phyloP scores from a whole-genome alignment of 2,113 vertebrate genomes.

The Sceloporus undulatus region DNA sequence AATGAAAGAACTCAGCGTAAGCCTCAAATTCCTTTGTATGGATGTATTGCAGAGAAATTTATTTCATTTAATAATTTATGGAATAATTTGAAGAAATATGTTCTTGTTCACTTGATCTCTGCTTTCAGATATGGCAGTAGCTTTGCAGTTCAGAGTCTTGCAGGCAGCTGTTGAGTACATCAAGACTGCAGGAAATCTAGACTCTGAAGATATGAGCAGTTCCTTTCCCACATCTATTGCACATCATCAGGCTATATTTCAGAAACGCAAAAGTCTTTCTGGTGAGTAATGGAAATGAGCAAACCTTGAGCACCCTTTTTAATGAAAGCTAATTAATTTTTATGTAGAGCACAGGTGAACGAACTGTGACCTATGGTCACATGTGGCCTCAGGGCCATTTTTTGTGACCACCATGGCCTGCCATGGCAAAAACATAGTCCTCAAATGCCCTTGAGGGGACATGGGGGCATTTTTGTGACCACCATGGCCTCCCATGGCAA shows the following conservation, averaged over 20 bases:
- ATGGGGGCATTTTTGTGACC: too few species aligned
- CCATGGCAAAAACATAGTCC: too few species aligned
- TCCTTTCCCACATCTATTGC: slow-evolving; percentile 72
- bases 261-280: slow-evolving; percentile 91
- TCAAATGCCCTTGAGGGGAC: too few species aligned
- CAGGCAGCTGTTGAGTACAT: slow-evolving; percentile 95
- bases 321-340: neutral
- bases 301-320: neutral
- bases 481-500: too few species aligned
- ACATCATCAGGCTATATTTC: slow-evolving; percentile 81
- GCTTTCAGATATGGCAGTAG: slow-evolving; percentile 90
- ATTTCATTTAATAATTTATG: neutral
- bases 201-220: slow-evolving; percentile 80
- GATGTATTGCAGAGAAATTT: neutral
- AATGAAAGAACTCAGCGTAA: slow-evolving; percentile 92
- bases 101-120: neutral
- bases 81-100: neutral
- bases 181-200: slow-evolving; percentile 90
- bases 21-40: slow-evolving; percentile 53
- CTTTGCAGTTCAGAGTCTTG: slow-evolving; percentile 91
- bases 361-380: too few species aligned
- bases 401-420: too few species aligned
- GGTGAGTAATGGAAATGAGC: slow-evolving; percentile 79
- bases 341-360: too few species aligned
- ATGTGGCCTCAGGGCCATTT: too few species aligned